Base-by-base conservation (phyloP, 37 sponge, comb jelly and placozoan genomes). In the Bolinopsis microptera region DNA sequence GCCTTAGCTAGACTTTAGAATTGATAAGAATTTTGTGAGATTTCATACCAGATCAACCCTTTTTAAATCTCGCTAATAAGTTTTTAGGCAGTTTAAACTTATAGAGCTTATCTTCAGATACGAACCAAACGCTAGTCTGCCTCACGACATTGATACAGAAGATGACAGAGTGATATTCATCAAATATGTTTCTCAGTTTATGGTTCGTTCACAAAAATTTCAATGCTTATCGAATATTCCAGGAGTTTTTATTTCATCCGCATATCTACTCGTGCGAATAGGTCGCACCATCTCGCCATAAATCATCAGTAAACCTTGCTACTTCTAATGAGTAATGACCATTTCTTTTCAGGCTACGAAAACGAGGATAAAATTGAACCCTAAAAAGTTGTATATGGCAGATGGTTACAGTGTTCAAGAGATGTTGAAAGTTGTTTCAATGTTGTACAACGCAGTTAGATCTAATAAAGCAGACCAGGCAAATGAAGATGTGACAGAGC, bases 341-440 rank as follows among this genome's bases (percentile, higher is more conserved):
- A 48, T 13, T 48, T 5, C 13, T 37, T 27, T 83, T 0, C 75
- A 97, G 97, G 96, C 99, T 1, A 96, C 95, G 23, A 97, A 96
- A 41, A 97, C 97, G 0, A 95, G 95, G 67, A 94, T 98, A 69
- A 98, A 98, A 76, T 93, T 98, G 92, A 98, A 98, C 93, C 95
- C 97, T 0, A 97, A 96, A 94, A 96, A 95, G 82, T 95, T 98
- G 93, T 98, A 98, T 93, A 92, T 94, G 82, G 99, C 99, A 1
- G 99, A 98, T 88, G 99, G 99, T 2, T 96, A 98, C 93, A 97
- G 97, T 39, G 99, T 98, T n/a, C 96, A 98, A 93, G 99, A 98
- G 76, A 94, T 98, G 40, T 82, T 98, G 69, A 98, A 98, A 77
- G 93, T 98, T 0, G 93, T 97, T 23, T 93, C 96, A 0, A 69